Conservation (phyloP, 2,797 vertebrate species). For the Emys orbicularis region DNA sequence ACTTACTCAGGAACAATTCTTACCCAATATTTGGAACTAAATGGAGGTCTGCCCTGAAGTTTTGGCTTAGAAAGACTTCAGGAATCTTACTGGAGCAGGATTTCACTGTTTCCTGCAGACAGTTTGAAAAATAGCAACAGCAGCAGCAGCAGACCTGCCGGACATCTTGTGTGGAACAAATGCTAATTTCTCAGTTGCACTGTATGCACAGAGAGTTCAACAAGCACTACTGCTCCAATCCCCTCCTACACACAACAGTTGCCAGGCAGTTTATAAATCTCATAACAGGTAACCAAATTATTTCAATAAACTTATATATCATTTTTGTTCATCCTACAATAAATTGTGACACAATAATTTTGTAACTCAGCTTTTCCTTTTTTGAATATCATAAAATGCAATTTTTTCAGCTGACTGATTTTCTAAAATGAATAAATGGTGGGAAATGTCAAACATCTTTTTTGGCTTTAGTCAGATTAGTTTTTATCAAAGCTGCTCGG, state of each 20-base stretch:
- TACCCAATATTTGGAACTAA: constrained; percentile 41
- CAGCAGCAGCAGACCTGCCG: background rate
- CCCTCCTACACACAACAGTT: background rate
- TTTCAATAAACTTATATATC: constrained; percentile 41
- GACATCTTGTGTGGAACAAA: background rate
- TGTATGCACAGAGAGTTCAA: background rate
- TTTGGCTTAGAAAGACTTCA: constrained; percentile 29
- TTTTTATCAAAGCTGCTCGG: constrained; percentile 39
- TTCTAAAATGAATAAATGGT: constrained; percentile 60
- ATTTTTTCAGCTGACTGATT: constrained; percentile 59
- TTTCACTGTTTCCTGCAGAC: background rate
- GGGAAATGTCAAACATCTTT: constrained; percentile 70
- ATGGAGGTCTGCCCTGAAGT: background rate
- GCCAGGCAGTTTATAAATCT: constrained; percentile 31
- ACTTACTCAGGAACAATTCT: background rate
- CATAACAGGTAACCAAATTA: constrained; percentile 25
- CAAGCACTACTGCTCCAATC: rapidly evolving
- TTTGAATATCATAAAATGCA: constrained; percentile 48
- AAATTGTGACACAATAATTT: constrained; percentile 62
- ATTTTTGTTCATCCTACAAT: constrained; percentile 60
- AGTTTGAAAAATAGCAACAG: background rate
- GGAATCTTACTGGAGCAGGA: background rate
- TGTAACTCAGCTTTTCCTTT: constrained; percentile 39
- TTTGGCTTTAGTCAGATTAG: constrained; percentile 63
- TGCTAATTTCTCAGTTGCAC: background rate